A percentile compares a stretch with the other conserved stretches of the same genome.
phyloP scores from a whole-genome alignment of 2,113 vertebrate species.

The Petaurus breviceps region DNA sequence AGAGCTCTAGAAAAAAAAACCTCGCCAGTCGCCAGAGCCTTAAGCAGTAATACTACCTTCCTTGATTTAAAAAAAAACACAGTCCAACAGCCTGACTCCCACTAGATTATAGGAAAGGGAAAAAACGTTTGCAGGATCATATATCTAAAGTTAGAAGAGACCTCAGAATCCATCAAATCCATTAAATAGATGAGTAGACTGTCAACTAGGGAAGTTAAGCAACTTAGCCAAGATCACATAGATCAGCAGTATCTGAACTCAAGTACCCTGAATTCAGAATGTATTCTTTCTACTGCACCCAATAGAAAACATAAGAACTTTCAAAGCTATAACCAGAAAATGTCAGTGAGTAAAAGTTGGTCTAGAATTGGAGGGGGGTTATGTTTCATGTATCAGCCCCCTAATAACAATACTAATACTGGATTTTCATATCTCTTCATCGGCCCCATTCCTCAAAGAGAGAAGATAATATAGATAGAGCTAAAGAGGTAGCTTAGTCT shows the following conservation, averaged over 20 bases:
- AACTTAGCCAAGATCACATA: neutral
- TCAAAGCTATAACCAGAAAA: neutral
- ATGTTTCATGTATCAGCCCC: neutral
- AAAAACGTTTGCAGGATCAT: neutral
- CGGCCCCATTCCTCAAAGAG: neutral
- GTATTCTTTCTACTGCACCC: neutral
- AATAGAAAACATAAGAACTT: neutral
- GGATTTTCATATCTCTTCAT: neutral
- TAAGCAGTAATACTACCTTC: neutral
- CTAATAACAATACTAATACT: neutral
- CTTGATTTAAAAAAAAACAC: neutral
- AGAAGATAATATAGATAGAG: neutral
- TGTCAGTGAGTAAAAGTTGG: neutral
- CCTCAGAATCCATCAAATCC: neutral
- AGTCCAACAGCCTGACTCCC: neutral
- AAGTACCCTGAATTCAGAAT: neutral
- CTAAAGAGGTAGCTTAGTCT: neutral
- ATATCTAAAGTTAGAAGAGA: neutral
- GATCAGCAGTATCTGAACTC: neutral
- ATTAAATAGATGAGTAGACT: neutral
- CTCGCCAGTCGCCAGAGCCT: neutral
- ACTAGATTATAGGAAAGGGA: neutral
- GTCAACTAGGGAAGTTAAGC: neutral
- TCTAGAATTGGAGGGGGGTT: neutral
- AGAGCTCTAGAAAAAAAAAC: neutral